Conservation (phyloP, 2,888 invertebrate species). For the Luffia ferchaultella region DNA sequence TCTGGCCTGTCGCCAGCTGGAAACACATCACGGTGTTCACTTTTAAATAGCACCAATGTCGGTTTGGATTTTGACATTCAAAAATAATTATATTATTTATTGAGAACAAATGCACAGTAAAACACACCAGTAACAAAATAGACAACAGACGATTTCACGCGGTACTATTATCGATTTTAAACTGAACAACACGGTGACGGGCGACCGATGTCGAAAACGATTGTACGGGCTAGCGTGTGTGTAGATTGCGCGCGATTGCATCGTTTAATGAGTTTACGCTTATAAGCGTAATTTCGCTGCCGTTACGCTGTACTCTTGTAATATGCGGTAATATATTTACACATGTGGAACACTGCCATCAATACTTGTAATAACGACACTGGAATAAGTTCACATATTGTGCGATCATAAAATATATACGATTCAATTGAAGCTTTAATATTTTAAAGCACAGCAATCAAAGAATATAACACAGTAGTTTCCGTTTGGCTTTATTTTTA, state of each 20-base stretch:
- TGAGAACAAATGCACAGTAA: background rate
- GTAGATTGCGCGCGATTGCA: constrained; percentile 42
- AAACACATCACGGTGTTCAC: constrained; percentile 45
- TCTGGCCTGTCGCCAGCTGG: constrained; percentile 45
- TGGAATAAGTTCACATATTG: no score
- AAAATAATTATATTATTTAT: background rate
- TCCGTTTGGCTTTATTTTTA: no score
- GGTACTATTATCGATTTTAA: constrained; percentile 35
- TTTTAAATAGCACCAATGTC: constrained; percentile 60
- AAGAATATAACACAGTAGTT: no score
- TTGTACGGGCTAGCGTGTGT: constrained; percentile 46
- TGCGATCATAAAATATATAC: no score
- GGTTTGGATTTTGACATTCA: constrained; percentile 44
- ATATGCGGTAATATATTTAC: constrained; percentile 4
- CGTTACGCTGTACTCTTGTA: constrained; percentile 1
- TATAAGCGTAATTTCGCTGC: constrained; percentile 31
- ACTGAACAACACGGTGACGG: constrained; percentile 40
- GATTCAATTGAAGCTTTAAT: no score
- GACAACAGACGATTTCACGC: constrained; percentile 24
- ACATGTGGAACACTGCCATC: background rate
- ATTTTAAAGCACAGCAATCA: no score
- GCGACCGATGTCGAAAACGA: constrained; percentile 33
- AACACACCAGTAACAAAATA: background rate
- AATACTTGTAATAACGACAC: background rate
- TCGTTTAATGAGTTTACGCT: constrained; percentile 40